A percentile compares a stretch with the other conserved stretches of the same genome.
phyloP scores from a whole-genome alignment of 2,113 vertebrate species.

The Megatriorchis doriae region DNA sequence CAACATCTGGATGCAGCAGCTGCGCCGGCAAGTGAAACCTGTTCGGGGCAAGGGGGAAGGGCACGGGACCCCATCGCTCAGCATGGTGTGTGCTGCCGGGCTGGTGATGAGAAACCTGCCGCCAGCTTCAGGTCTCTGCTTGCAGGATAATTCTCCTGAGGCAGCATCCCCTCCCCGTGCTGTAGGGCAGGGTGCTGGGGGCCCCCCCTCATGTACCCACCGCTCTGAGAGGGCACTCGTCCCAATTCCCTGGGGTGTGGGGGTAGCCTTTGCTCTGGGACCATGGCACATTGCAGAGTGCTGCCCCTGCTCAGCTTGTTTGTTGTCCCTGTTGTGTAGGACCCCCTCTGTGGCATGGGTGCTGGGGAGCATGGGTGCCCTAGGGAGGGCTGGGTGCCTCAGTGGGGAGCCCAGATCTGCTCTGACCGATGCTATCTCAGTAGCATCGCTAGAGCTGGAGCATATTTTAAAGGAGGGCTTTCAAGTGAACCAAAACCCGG shows the following conservation, averaged over 20 bases:
- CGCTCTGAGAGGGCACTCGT: rapidly evolving
- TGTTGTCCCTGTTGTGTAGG: background rate
- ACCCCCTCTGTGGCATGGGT: rapidly evolving
- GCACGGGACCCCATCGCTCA: background rate
- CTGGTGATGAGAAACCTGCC: background rate
- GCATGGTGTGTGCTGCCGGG: rapidly evolving
- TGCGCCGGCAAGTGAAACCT: conserved; percentile 19
- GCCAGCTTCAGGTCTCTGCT: background rate
- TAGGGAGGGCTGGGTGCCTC: background rate
- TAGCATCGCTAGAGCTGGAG: background rate
- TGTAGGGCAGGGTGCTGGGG: background rate
- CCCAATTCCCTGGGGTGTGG: rapidly evolving
- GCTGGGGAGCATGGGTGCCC: background rate
- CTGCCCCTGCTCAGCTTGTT: background rate
- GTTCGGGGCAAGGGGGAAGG: background rate
- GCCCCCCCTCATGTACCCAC: rapidly evolving
- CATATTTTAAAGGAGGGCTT: background rate
- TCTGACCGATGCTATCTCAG: rapidly evolving
- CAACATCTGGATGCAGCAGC: conserved; percentile 59
- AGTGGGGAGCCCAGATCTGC: background rate
- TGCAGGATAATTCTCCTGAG: rapidly evolving
- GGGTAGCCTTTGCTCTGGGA: background rate
- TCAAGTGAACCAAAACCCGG: rapidly evolving
- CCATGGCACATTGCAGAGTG: rapidly evolving
- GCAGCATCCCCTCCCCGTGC: background rate